These are phyloP conservation scores for Clistopyga incitator DNA, from an alignment of 2,888 invertebrate genomes.

Conservation along the genomic window DNA sequence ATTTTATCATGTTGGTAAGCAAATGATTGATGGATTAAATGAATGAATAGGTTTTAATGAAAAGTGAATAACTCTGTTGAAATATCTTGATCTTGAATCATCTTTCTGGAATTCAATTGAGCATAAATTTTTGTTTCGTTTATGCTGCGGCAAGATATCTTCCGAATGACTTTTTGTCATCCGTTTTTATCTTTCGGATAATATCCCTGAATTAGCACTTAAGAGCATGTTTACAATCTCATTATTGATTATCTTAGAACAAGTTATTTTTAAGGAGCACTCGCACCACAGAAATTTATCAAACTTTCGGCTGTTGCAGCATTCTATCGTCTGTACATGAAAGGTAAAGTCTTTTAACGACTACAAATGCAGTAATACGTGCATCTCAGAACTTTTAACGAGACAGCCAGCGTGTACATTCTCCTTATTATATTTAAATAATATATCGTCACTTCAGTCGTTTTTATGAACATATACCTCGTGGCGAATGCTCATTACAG, in stretches of 20 bases:
- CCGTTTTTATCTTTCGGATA: too few species aligned
- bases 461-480: conserved; percentile 34
- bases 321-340: conserved; percentile 12
- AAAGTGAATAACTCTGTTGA: too few species aligned
- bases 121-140: too few species aligned
- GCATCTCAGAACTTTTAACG: conserved; percentile 43
- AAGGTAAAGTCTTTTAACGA: conserved; percentile 20
- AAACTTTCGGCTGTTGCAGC: neutral
- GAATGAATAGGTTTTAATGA: too few species aligned
- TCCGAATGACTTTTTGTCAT: too few species aligned
- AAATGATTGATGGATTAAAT: too few species aligned
- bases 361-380: conserved; percentile 1
- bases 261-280: neutral
- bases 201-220: too few species aligned
- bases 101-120: too few species aligned
- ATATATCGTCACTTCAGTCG: conserved; percentile 38
- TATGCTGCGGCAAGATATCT: too few species aligned
- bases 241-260: conserved; percentile 39
- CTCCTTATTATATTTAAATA: conserved; percentile 36
- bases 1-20: too few species aligned
- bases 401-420: conserved; percentile 37
- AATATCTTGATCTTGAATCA: too few species aligned
- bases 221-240: conserved; percentile 11
- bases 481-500: conserved; percentile 48
- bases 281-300: conserved; percentile 8